Evolutionary conservation across 2,113 vertebrate genomes (phyloP), one percentile per base, ranked within the genome.

Genomic region (Mesocricetus auratus): DNA sequence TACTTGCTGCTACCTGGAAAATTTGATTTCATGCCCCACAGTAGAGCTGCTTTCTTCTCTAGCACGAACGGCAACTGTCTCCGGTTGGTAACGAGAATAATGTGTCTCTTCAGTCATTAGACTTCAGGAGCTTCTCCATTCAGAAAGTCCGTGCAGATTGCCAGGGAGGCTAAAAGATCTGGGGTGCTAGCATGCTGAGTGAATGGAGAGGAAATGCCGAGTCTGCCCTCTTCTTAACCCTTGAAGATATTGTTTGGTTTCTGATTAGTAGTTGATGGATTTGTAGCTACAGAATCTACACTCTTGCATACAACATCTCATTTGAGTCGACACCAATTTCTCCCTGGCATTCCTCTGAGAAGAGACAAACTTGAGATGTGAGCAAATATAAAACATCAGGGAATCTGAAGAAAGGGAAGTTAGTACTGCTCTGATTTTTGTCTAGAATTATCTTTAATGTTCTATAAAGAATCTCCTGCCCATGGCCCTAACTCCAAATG

Each of bases 1-100:
- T 98, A 98, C 98, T 98, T 96, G 95, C 96, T 98, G 97, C 97
- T 98, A 98, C 98, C 98, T 98, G 97, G 97, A 98, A 98, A 98
- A 98, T 98, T 98, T 97, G 98, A 99, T 99, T 98, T 98, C 98
- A 98, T 98, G 98, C 98, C 92, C 95, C 83, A 94, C 95, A 98
- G 97, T 94, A 94, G 98, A 96, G 97, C 96, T 88, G 83, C 98
- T 98, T 98, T 98, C 96, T 98, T 98, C 92, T 98, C 42, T 75
- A 2, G 83, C 90, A 10, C 98, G 97, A 98, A 93, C 98, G 98
- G 96, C 97, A 98, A 97, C 97, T 97, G 95, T 98, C 97, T 96
- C 96, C 21, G 91, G 21, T 94, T 97, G 89, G 96, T 98, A 97
- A 97, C 94, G 86, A 96, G 96, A 98, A 96, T 13, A 97, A 91